Base-by-base conservation (phyloP, 2,888 invertebrate species). In the Calliopum simillimum region DNA sequence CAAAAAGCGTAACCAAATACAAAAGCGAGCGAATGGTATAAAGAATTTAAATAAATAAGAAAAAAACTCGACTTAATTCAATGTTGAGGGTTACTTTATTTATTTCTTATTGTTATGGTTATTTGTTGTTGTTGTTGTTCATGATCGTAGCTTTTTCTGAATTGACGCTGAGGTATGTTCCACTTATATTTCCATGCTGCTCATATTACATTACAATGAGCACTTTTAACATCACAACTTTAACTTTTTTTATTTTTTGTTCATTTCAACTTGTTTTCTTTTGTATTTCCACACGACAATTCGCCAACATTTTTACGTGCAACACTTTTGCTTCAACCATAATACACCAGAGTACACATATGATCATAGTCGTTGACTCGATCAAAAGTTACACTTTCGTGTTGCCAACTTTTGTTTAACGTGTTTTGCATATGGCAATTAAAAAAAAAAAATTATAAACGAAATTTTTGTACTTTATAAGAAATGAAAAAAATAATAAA, bases 1-100 rank as follows among this genome's bases (percentile, higher is more conserved):
- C 81, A 81, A 81, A 81, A 81, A 81, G 81, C 81, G 81, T 81
- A 81, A 79, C 81, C 77, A 76, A 71, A 73, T 58, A 64, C 65
- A 56, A 68, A 68, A 43, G 56, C 51, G 47, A 69, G 71, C 51
- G 47, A 69, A 70, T 55, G 49, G 25, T 21, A 58, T 33, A 53
- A 51, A 41, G 53, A 23, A 43, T 46, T 16, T 5, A 13, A 43
- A 66, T 16, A 19, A 59, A 43, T 16, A n/a, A 44, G n/a, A 51
- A 33, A 23, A 41, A 75, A 77, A 77, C 46, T 58, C n/a, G 41
- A 41, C 23, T 21, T 33, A 33, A 33, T 33, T 33, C 33, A 33
- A 33, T 33, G 33, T 33, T 33, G 33, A 33, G 33, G 33, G 33
- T 33, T 33, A 33, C 33, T 33, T 33, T 33, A 33, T 33, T 6